Conservation (phyloP, 2,888 invertebrate species). For the Drosophila pseudotakahashii region DNA sequence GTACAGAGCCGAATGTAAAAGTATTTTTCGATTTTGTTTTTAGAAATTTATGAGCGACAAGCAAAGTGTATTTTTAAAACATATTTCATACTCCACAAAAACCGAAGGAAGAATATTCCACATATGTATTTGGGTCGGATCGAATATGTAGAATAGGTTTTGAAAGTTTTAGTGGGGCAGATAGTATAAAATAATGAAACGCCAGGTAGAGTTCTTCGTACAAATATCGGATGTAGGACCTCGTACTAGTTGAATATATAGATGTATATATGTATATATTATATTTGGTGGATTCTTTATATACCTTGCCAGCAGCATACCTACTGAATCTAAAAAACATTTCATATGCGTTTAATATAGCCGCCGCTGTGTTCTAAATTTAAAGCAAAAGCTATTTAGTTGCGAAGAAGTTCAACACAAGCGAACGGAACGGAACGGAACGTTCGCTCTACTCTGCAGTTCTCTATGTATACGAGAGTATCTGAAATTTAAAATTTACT, state of each 20-base stretch:
- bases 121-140: conserved; percentile 51
- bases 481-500: conserved; percentile 74
- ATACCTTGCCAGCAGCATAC: conserved; percentile 39
- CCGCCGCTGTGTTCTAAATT: conserved; percentile 78
- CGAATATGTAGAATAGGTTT: neutral
- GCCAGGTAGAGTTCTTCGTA: conserved; percentile 33
- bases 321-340: conserved; percentile 76
- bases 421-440: conserved; percentile 36
- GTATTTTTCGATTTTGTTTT: conserved; percentile 51
- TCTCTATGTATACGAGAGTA: conserved; percentile 38
- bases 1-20: conserved; percentile 58
- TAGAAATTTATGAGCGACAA: conserved; percentile 68
- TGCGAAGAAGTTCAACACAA: conserved; percentile 80
- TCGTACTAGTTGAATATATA: conserved; percentile 16
- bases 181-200: conserved; percentile 13
- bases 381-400: conserved; percentile 82
- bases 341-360: conserved; percentile 81
- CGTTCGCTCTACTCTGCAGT: conserved; percentile 16
- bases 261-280: neutral
- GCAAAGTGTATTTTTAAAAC: conserved; percentile 68
- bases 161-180: conserved; percentile 6
- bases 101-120: conserved; percentile 12
- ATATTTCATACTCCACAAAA: conserved; percentile 60
- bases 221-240: conserved; percentile 23
- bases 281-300: conserved; percentile 11